phyloP scores from a whole-genome alignment of 2,113 vertebrate species.

The Oriolus oriolus region DNA sequence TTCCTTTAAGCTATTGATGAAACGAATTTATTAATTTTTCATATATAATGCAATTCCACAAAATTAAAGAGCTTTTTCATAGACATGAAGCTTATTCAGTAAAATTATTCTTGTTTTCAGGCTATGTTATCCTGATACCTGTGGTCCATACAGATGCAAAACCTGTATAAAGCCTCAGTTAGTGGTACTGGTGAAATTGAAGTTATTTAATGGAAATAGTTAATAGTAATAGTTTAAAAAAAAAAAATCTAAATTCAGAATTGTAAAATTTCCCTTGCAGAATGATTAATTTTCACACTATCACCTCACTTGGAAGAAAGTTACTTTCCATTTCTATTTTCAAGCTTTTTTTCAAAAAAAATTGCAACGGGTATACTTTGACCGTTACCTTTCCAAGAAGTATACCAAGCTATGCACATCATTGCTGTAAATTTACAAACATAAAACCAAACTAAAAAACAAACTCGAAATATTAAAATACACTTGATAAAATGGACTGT shows the following conservation, averaged over 20 bases:
- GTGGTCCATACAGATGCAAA: neutral
- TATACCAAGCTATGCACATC: neutral
- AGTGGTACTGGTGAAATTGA: neutral
- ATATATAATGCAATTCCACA: neutral
- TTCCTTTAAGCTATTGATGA: neutral
- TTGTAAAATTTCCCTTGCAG: neutral
- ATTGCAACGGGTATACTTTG: neutral
- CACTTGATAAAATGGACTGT: neutral
- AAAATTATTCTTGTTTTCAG: neutral
- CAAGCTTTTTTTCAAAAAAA: neutral
- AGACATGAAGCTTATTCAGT: neutral
- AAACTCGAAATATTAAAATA: neutral
- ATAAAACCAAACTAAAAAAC: neutral
- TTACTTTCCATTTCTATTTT: neutral
- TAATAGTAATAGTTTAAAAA: neutral
- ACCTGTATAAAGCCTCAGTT: accelerated
- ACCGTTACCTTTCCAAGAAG: neutral
- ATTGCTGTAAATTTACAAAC: neutral
- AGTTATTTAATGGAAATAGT: neutral
- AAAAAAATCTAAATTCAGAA: neutral
- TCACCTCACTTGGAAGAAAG: neutral
- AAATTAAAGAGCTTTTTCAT: neutral
- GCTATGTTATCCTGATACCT: neutral
- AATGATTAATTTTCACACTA: neutral
- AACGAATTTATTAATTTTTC: neutral